Base-by-base conservation (phyloP, 2,113 vertebrate species). In the Emydura subglobosa region DNA sequence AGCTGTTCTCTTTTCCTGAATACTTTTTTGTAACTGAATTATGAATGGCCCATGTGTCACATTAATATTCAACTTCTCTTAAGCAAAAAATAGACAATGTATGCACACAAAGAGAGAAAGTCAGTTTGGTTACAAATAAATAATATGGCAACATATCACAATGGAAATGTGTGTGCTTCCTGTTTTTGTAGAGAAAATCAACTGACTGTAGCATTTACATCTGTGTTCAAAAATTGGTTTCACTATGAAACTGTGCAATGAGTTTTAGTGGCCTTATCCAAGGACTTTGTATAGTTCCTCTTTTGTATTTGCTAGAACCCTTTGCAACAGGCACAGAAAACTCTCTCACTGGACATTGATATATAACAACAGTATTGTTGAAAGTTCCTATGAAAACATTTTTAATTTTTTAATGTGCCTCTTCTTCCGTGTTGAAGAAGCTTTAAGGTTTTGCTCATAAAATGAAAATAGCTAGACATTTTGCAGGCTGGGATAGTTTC, bases 401-500 rank as follows among this genome's bases (percentile, higher is more conserved):
- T 54, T 25, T 92, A 87, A 1, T 88, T 90, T 34, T 90, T 76
- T 21, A 91, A 82, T 44, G 5, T 34, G 53, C 47, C 17, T 6
- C 6, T 84, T 86, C 47, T 49, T 27, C 10, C 76, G n/a, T n/a
- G 39, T 50, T 86, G 85, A 82, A 72, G 25, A 83, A 85, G 55
- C 13, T 21, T 55, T 27, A 7, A 51, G 5, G 42, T 84, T 80
- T 49, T 27, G 7, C 82, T 86, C 80, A 42, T 51, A 51, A 54
- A 81, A 85, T 79, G 29, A 93, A 87, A 88, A 50, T 79, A 86
- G 27, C 47, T 74, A 39, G 54, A n/a, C 65, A 21, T 81, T 96
- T 79, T 83, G 19, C 25, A 5, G 86, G 59, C 61, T 92, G 34
- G 44, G 65, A 14, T 85, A 57, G 86, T 94, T 97, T 92, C 76